These are phyloP conservation scores for Microctonus aethiopoides DNA, from an alignment of 2,888 invertebrate genomes.

Conservation along the genomic window DNA sequence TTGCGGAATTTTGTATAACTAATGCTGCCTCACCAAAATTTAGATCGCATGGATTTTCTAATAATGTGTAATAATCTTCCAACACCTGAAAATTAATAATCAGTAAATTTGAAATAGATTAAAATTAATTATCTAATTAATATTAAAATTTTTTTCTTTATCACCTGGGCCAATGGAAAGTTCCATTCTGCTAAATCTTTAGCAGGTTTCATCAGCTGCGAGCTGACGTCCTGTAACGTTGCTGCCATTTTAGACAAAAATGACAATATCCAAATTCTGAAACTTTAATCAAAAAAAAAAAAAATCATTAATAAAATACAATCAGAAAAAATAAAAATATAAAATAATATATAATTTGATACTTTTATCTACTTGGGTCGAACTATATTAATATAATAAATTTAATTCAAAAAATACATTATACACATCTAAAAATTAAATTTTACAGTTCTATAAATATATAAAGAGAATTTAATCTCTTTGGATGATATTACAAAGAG, in stretches of 20 bases:
- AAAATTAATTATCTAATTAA: slow-evolving; percentile 6
- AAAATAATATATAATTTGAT: not conserved
- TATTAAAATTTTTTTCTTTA: not conserved
- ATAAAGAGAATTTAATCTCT: not conserved
- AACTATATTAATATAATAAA: not conserved
- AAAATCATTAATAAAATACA: not conserved
- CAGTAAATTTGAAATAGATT: too few relatives aligned
- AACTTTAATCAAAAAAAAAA: not conserved
- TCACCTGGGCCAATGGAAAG: slow-evolving; percentile 59
- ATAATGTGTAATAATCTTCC: slow-evolving; percentile 51
- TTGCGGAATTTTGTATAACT: slow-evolving; percentile 78
- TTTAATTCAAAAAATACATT: not conserved
- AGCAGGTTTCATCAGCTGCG: slow-evolving; percentile 54
- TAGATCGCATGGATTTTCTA: slow-evolving; percentile 48
- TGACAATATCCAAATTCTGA: slow-evolving; percentile 25
- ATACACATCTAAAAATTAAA: not conserved
- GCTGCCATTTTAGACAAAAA: slow-evolving; percentile 11
- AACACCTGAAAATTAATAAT: slow-evolving; percentile 47
- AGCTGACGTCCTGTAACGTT: slow-evolving; percentile 50
- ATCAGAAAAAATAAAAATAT: not conserved
- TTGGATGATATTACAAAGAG: not conserved
- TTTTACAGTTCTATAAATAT: not conserved
- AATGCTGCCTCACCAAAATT: slow-evolving; percentile 85
- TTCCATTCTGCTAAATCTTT: slow-evolving; percentile 60
- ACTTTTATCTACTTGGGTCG: not conserved